Base-by-base conservation (phyloP, 92 coral and sea anemone genomes). In the Palythoa grandiflora region DNA sequence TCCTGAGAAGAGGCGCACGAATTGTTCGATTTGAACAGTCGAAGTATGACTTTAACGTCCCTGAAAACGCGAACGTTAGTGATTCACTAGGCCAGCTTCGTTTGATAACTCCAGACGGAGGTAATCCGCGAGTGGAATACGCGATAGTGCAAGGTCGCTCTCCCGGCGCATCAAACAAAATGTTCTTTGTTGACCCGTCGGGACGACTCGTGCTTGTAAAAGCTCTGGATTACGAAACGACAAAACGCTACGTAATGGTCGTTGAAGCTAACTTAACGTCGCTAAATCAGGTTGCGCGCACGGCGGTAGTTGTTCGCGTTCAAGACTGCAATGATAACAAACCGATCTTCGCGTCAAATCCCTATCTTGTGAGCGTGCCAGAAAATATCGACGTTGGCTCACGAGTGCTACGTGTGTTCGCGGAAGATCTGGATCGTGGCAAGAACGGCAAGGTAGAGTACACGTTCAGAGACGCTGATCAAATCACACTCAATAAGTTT, bases 341-440 rank as follows among this genome's bases (percentile, higher is more conserved):
- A 54, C 99, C 99, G 1, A 85, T 71, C 38, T 97, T 97, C 80
- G 97, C 94, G 47, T 90, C 98, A 37, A 94, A 97, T 72, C 94
- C 96, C 1, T 97, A 97, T 87, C 88, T 83, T 50, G 97, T 91
- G 0, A 95, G 94, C 79, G 90, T 95, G 28, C 99, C 98, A 16
- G 99, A 97, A 83, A 95, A 94, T 70, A 94, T 94, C 47, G 88
- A 92, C 77, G 89, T 89, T 12, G 98, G 97, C n/a, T 94, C 97
- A 5, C 93, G 89, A 51, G 94, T 97, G 15, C 90, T 97, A 47
- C 98, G 98, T 79, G 99, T 97, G 79, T 94, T 92, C 36, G 99
- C 99, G 8, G 98, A 97, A 84, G 99, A 97, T 84, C 59, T 88
- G 59, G 99, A 97, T 85, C 89, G 86, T 77, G 87, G 92, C 0